phyloP scores from a whole-genome alignment of 2,888 invertebrate genomes.

The Meteorus cinctellus region DNA sequence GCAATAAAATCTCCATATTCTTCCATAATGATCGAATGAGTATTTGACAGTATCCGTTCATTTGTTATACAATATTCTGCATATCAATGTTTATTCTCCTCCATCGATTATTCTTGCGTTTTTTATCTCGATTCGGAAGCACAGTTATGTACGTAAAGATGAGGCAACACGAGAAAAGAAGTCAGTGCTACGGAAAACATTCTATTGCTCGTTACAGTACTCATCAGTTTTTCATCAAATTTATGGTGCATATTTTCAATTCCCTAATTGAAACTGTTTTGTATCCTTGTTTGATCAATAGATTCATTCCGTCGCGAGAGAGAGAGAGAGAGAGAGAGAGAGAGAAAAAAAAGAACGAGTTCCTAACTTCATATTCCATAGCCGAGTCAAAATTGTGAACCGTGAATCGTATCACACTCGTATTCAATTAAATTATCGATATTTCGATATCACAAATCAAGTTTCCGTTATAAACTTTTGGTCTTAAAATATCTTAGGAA shows the following conservation, averaged over 20 bases:
- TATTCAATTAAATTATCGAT: not conserved
- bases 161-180: too few species aligned
- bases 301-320: too few species aligned
- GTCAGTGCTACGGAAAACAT: too few species aligned
- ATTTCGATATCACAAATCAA: not conserved
- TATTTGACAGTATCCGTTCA: not conserved
- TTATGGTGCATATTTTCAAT: too few species aligned
- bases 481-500: too few species aligned
- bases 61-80: constrained; percentile 56
- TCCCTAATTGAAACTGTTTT: too few species aligned
- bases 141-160: constrained; percentile 29
- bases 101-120: constrained; percentile 60
- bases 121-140: not conserved
- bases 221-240: too few species aligned
- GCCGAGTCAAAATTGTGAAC: not conserved
- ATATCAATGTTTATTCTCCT: constrained; percentile 62
- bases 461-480: not conserved
- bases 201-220: too few species aligned
- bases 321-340: too few species aligned
- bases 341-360: too few species aligned
- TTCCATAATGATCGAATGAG: constrained; percentile 6
- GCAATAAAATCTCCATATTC: constrained; percentile 29
- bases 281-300: too few species aligned
- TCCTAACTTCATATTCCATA: not conserved
- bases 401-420: not conserved